Evolutionary conservation across 2,888 invertebrate genomes (phyloP).

Genomic region (Acleris cristana): DNA sequence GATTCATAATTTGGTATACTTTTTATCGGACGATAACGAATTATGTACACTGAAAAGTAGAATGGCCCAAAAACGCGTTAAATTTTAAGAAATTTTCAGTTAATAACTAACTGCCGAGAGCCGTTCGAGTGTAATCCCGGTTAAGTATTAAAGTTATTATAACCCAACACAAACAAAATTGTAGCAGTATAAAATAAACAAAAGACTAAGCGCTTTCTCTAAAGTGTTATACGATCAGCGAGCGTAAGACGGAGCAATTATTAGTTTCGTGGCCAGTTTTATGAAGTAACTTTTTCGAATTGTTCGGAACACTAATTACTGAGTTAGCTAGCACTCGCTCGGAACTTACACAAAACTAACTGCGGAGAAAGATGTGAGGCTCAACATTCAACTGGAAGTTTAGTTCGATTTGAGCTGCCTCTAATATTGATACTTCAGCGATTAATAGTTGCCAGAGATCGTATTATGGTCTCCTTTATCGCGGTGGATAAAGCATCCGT

Average conservation of each 20-base stretch:
- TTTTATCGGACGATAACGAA: too few relatives aligned
- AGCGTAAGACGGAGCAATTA: constrained; percentile 53
- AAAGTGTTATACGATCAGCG: constrained; percentile 23
- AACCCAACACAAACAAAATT: background rate
- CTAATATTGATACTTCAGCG: too few relatives aligned
- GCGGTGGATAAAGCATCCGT: too few relatives aligned
- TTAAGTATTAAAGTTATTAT: too few relatives aligned
- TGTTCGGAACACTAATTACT: constrained; percentile 58
- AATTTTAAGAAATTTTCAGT: too few relatives aligned
- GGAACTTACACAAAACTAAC: constrained; percentile 35
- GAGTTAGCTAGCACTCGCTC: constrained; percentile 44
- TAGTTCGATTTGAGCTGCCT: background rate
- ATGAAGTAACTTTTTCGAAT: constrained; percentile 56
- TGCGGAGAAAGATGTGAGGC: background rate
- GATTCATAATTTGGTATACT: too few relatives aligned
- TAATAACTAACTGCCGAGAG: too few relatives aligned
- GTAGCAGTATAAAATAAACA: constrained; percentile 12
- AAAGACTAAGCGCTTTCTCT: constrained; percentile 5
- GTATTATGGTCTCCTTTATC: too few relatives aligned
- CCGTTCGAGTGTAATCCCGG: background rate
- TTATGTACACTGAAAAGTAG: too few relatives aligned
- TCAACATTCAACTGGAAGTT: background rate
- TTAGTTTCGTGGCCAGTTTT: constrained; percentile 54
- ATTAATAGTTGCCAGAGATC: too few relatives aligned
- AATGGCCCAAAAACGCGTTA: too few relatives aligned